Conservation (phyloP, 35 echinoderm and acorn worm species). For the Strongylocentrotus purpuratus region DNA sequence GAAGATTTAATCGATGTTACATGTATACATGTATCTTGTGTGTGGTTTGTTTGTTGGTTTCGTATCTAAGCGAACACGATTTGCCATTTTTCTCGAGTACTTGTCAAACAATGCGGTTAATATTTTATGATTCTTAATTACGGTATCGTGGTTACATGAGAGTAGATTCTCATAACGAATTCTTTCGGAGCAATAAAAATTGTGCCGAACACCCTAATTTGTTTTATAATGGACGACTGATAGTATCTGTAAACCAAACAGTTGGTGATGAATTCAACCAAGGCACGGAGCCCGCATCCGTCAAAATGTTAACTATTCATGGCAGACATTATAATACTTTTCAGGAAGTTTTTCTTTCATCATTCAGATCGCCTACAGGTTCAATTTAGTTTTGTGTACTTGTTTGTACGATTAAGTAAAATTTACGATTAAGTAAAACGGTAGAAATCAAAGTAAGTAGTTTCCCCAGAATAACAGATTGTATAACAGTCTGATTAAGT, state of each 20-base stretch:
- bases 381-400: too few species aligned
- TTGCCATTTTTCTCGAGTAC: neutral
- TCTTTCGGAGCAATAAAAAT: neutral
- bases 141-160: neutral
- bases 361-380: neutral
- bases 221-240: neutral
- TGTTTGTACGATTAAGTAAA: too few species aligned
- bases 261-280: neutral
- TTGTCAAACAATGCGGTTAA: constrained; percentile 4
- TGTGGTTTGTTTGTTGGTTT: neutral
- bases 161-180: neutral
- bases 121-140: neutral
- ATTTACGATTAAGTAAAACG: too few species aligned
- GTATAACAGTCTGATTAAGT: too few species aligned
- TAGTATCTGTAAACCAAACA: neutral
- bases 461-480: too few species aligned
- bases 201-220: neutral
- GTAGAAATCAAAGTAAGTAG: too few species aligned
- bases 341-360: neutral
- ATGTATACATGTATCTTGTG: neutral
- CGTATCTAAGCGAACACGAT: neutral
- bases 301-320: neutral
- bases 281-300: neutral
- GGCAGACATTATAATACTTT: neutral
- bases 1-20: too few species aligned